Base-by-base conservation (phyloP, 2,797 vertebrate species). In the Halcyon badia region DNA sequence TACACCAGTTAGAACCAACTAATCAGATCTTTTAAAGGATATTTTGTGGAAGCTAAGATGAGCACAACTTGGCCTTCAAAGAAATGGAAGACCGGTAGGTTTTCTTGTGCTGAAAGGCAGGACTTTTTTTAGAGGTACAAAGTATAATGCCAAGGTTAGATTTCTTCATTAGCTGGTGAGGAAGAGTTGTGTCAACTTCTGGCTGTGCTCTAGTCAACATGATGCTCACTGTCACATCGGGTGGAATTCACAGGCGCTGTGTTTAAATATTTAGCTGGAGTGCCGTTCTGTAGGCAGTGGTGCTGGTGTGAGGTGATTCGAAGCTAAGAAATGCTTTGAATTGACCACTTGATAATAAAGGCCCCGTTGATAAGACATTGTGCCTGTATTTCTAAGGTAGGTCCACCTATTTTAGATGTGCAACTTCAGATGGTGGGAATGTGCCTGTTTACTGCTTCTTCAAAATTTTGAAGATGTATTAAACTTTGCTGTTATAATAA, bases 401-500 rank as follows among this genome's bases (percentile, higher is more conserved):
- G 9, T 33, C 33, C 8, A 14, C 11, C 24, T 85, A 1, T 69
- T 89, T 89, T n/a, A 56, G 44, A 37, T 37, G 25, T 24, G 22
- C 49, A 51, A 7, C 26, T 90, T 65, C 1, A 52, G 35, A 15
- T 49, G 24, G 22, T 39, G 42, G 15, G n/a, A 81, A 65, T 54
- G 4, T n/a, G 19, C 31, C 49, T 78, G 26, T 48, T 73, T 48
- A 35, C 17, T 13, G 12, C 31, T 84, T 62, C 35, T 48, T 65
- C 49, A 57, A 0, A 17, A 35, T 84, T 72, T 33, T 16, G 79
- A 70, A 61, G 35, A 4, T 31, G 14, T 62, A 31, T 80, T 94
- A 28, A 88, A 44, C 54, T 39, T 89, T 28, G 31, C 33, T 65
- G 5, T 48, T 89, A 60, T 41, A 87, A 91, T 82, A 78, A 92